Percentiles rank a stretch among this genome's conserved stretches.
Evolutionary conservation across 1,140 invertebrate genomes (phyloP).

Genomic region (Drosophila punjabiensis): DNA sequence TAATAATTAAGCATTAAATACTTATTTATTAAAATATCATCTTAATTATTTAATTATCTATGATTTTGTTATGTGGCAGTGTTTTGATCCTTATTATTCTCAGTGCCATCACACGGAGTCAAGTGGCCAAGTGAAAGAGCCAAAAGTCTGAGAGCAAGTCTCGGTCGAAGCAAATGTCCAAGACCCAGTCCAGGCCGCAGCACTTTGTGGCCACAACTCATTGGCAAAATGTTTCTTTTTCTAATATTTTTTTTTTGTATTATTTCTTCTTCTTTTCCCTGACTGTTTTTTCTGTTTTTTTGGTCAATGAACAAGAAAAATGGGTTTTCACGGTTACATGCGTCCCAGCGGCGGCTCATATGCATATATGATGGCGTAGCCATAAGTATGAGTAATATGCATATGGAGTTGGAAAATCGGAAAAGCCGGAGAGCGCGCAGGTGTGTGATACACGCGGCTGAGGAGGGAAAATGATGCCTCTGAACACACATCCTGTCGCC

Average conservation of each 20-base stretch:
- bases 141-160: slow-evolving; percentile 33
- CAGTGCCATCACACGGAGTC: slow-evolving; percentile 16
- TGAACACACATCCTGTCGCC: slow-evolving; percentile 22
- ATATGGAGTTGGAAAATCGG: slow-evolving; percentile 11
- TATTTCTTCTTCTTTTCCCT: slow-evolving; percentile 49
- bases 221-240: slow-evolving; percentile 46
- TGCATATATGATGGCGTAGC: slow-evolving; percentile 6
- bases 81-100: neutral
- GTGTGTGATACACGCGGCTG: slow-evolving; percentile 34
- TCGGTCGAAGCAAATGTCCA: slow-evolving; percentile 26
- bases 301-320: slow-evolving; percentile 84
- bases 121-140: slow-evolving; percentile 46
- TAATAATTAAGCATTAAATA: neutral
- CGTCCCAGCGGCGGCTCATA: slow-evolving; percentile 50
- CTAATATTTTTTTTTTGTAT: slow-evolving; percentile 16
- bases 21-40: neutral
- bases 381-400: slow-evolving; percentile 31
- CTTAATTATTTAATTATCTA: neutral
- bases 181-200: slow-evolving; percentile 36
- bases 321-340: slow-evolving; percentile 82
- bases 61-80: neutral
- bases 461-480: slow-evolving; percentile 5
- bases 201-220: slow-evolving; percentile 45
- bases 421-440: slow-evolving; percentile 28
- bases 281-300: slow-evolving; percentile 50